Base-by-base conservation (phyloP, 2,888 invertebrate genomes). In the Slavum lentiscoides region DNA sequence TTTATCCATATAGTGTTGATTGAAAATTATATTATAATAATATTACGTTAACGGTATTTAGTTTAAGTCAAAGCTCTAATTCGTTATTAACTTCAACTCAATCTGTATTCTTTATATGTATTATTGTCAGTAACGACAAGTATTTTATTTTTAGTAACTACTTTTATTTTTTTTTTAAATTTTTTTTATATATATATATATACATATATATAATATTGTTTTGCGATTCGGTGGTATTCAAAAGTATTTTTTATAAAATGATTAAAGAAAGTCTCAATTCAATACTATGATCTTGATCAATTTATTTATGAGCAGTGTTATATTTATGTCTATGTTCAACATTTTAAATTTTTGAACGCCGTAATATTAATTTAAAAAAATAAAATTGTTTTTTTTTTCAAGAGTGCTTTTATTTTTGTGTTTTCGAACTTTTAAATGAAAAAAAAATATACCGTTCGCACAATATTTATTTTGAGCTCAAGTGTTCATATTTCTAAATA, bases 61-160 rank as follows among this genome's bases (percentile, higher is more conserved):
- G 49, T 77, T 61, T 23, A 69, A 69, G 53, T 61, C 19, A 39
- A 61, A 77, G 49, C 1, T n/a, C 11, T 74, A 30, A 64, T 67
- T 69, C 62, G 37, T 64, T 62, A 70, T 80, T 70, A 64, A 80
- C 64, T 55, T 74, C 9, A 39, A 67, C 70, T 8, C 64, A 55
- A 80, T 58, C 53, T 70, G 70, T 69, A 66, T 66, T 74, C 21
- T 66, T 30, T 64, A 66, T 64, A 66, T 74, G 66, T 74, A 80
- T 80, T 80, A 70, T 80, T 70, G 5, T 64, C 61, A 80, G 21
- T 62, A 53, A 70, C 9, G 49, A 49, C 58, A 23, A 80, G 70
- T 80, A 80, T 80, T 77, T 76, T 61, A 76, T 76, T 70, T 70
- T 77, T 77, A 61, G 58, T 76, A 53, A 61, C 55, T 43, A 15